These are phyloP conservation scores for Dasypolia templi DNA, from an alignment of 2,888 invertebrate species.

Conservation along the genomic window DNA sequence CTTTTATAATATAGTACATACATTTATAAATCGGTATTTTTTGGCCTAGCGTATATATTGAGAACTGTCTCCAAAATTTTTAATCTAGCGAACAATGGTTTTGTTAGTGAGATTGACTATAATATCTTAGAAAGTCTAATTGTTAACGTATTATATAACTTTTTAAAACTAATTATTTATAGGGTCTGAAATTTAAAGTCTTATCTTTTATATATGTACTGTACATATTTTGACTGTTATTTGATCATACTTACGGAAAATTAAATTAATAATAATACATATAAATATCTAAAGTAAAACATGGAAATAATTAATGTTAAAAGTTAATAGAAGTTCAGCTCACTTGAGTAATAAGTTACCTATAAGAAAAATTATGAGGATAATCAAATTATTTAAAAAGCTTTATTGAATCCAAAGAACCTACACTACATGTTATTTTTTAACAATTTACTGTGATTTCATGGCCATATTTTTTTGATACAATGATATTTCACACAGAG, in stretches of 20 bases:
- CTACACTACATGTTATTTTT: constrained; percentile 29
- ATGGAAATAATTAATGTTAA: constrained; percentile 24
- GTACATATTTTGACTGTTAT: constrained; percentile 55
- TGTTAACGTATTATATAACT: constrained; percentile 41
- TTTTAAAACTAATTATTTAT: constrained; percentile 28
- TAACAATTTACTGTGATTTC: constrained; percentile 44
- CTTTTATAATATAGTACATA: constrained; percentile 49
- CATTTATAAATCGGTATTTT: constrained; percentile 40
- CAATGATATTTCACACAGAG: constrained; percentile 36
- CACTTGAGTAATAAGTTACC: constrained; percentile 25
- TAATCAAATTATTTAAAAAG: constrained; percentile 25
- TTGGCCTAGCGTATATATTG: constrained; percentile 50
- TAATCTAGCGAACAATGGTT: constrained; percentile 32
- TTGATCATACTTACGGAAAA: constrained; percentile 38
- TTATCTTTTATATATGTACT: constrained; percentile 37
- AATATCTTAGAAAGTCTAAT: constrained; percentile 19
- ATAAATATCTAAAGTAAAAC: constrained; percentile 28
- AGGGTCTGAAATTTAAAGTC: constrained; percentile 44
- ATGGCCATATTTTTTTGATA: constrained; percentile 52
- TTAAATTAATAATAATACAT: constrained; percentile 12
- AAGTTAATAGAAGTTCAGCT: constrained; percentile 22
- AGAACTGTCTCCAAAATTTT: constrained; percentile 44
- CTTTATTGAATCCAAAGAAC: constrained; percentile 47
- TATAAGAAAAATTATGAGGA: constrained; percentile 10
- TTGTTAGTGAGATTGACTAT: constrained; percentile 29